Percentiles rank a stretch among this genome's conserved stretches.
Evolutionary conservation across 2,113 vertebrate species (phyloP).

Genomic region (Desmodus rotundus): DNA sequence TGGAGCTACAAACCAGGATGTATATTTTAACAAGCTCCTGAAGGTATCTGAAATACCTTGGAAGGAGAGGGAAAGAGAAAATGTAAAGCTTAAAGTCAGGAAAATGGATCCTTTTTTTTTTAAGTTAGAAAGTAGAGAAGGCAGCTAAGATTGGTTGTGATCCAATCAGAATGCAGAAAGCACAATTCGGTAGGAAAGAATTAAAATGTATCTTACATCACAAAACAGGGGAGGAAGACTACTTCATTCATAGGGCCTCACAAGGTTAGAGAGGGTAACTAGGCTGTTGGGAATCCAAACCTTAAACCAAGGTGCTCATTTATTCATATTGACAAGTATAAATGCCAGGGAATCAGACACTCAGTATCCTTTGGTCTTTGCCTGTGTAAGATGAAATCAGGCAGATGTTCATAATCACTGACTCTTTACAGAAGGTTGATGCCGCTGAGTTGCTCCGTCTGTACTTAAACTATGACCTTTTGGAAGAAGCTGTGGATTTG

Average conservation of each 20-base stretch:
- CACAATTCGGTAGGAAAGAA: not conserved
- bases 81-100: not conserved
- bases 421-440: slow-evolving; percentile 84
- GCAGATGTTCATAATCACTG: not conserved
- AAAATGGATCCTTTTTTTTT: not conserved
- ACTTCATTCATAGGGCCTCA: not conserved
- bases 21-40: slow-evolving; percentile 1
- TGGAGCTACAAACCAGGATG: not conserved
- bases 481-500: slow-evolving; percentile 91
- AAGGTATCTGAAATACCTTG: not conserved
- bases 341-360: not conserved
- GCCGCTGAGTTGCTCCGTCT: slow-evolving; percentile 91
- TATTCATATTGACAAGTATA: not conserved
- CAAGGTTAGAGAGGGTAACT: not conserved
- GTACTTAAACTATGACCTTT: slow-evolving; percentile 92
- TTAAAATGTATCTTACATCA: slow-evolving; percentile 17
- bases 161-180: not conserved
- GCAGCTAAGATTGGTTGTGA: not conserved
- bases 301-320: not conserved
- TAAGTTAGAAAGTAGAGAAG: not conserved
- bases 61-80: not conserved
- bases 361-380: not conserved
- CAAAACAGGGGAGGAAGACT: not conserved
- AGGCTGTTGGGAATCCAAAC: not conserved
- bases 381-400: not conserved